Base-by-base conservation (phyloP, 1,140 invertebrate species). In the Scaptomyza pallida region DNA sequence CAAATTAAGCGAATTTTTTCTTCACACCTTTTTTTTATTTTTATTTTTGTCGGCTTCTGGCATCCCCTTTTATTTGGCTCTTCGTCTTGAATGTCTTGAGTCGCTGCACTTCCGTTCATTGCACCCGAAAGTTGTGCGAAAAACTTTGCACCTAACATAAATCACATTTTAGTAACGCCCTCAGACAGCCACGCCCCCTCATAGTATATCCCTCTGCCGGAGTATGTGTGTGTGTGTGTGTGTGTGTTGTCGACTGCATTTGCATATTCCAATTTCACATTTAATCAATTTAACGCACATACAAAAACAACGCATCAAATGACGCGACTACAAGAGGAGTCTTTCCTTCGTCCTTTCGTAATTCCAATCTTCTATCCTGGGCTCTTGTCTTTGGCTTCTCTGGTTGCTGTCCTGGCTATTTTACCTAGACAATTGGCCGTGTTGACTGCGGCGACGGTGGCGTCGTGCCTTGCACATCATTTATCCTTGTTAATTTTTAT, bases 401-500 rank as follows among this genome's bases (percentile, higher is more conserved):
- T 43, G 21, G 54, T 3, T 30, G 40, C 21, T 57, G 41, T 44
- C 54, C 40, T 16, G 12, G 44, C 30, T 30, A 30, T 30, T n/a
- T 8, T 17, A 40, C 44, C 63, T 64, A 65, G 65, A 71, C 76
- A 79, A 76, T 81, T 81, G 61, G 55, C 64, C 56, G 37, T 65
- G 69, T 44, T 69, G 65, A 35, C 59, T 59, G 23, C 72, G 65
- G 52, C 65, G 43, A 26, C 64, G n/a, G n/a, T n/a, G n/a, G n/a
- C n/a, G n/a, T n/a, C n/a, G n/a, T 78, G 64, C 62, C 70, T 63
- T 62, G 63, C 45, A 67, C 79, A 83, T 83, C 79, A 83, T 83
- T 83, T 83, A 83, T 83, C 79, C 79, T 83, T 83, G 79, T 83
- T 83, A 78, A 78, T 83, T 83, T 83, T 83, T 83, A 78, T 83